Base-by-base conservation (phyloP, 2,113 vertebrate species). In the Triplophysa tibetana region DNA sequence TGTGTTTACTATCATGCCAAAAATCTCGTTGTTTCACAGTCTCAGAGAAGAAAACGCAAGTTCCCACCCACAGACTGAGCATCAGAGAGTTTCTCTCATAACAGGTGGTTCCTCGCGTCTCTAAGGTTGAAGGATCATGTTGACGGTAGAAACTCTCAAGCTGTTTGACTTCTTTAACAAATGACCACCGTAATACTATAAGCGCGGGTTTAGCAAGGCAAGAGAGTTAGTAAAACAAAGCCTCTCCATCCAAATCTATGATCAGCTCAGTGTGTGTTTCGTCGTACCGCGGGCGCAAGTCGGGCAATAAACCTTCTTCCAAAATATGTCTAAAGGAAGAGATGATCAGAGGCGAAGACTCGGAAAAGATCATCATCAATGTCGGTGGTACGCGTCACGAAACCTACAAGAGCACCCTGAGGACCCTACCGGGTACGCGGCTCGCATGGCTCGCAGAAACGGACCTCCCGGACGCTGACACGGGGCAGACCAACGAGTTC, bases 211-310 rank as follows among this genome's bases (percentile, higher is more conserved):
- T 81, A 75, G 73, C 73, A 24, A 69, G 65, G 56, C 62, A 67
- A 65, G 21, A 83, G 65, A 81, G 77, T 82, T 75, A 81, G 80
- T 86, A 38, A 56, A 21, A 70, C 70, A 61, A 72, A 76, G 63
- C 82, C 80, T 73, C 41, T 82, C 79, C 87, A 70, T 89, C 87
- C 83, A 90, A 84, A 93, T 85, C 89, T 95, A 96, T 99, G 98
- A 98, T 99, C 88, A 99, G 97, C 96, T 99, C 98, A 56, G 97
- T 99, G 96, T 99, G 98, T 90, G 97, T 99, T 85, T 99, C 98
- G 91, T 96, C 97, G 88, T 99, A 98, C 92, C 97, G 98, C 78
- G 98, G 98, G 91, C 98, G 98, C 90, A 99, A 99, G 93, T 96
- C 98, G 70, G 95, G 95, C 91, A 99, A 98, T 92, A 99, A 99